Conservation (phyloP, 2,113 vertebrate genomes). For the Megaptera novaeangliae region DNA sequence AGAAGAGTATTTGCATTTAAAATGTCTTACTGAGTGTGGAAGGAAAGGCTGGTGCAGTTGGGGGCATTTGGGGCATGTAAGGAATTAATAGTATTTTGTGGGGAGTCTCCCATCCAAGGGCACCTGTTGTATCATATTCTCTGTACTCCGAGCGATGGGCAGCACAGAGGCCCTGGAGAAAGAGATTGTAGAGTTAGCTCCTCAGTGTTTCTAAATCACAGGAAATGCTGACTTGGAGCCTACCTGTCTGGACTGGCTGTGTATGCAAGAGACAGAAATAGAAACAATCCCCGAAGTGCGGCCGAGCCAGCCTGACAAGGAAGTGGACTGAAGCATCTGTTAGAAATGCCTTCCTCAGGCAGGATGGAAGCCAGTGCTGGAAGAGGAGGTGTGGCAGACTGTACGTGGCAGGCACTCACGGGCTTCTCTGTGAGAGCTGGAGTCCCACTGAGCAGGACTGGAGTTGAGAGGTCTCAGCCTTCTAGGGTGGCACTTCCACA, state of each 20-base stretch:
- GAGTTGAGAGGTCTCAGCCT: background rate
- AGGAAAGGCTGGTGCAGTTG: background rate
- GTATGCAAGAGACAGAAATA: background rate
- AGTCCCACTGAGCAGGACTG: background rate
- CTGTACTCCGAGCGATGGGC: background rate
- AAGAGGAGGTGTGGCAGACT: background rate
- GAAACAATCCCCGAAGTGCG: background rate
- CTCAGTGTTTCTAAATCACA: background rate
- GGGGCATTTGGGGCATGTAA: background rate
- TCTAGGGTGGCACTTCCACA: background rate
- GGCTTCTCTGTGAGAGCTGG: too few species aligned
- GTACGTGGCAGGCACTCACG: accelerated
- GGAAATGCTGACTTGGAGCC: background rate
- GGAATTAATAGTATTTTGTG: background rate
- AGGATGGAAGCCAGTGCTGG: background rate
- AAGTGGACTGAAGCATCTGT: background rate
- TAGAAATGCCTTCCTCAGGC: background rate
- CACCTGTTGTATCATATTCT: background rate
- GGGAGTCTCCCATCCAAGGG: background rate
- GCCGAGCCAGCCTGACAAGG: background rate
- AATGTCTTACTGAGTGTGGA: background rate
- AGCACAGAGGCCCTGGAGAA: background rate
- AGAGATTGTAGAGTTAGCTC: background rate
- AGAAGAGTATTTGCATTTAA: background rate
- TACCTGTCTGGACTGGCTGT: background rate